Percentiles rank a stretch among this genome's conserved stretches.
Conservation (phyloP, 2,888 invertebrate species). For the Thecophora atra region DNA sequence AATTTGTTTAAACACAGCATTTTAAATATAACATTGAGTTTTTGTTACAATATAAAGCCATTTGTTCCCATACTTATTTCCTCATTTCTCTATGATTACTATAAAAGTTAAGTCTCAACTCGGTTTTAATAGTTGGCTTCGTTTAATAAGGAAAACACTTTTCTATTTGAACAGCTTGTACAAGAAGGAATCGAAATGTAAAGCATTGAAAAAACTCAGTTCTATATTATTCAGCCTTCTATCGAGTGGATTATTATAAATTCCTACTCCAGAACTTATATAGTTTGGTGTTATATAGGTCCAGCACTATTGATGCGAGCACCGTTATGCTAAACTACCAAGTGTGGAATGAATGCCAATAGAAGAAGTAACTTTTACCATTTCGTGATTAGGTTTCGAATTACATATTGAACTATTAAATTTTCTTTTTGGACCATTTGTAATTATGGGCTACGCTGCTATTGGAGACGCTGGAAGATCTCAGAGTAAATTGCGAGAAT, state of each 20-base stretch:
- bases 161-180: conserved; percentile 58
- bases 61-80: too few species aligned
- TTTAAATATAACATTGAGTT: too few species aligned
- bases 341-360: conserved; percentile 51
- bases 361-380: conserved; percentile 49
- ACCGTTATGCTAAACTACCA: conserved; percentile 51
- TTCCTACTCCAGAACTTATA: conserved; percentile 17
- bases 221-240: neutral
- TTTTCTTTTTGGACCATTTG: conserved; percentile 49
- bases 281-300: conserved; percentile 55
- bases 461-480: conserved; percentile 56
- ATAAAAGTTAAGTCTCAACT: too few species aligned
- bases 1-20: too few species aligned
- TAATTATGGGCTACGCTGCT: conserved; percentile 63
- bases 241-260: neutral
- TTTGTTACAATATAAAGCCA: too few species aligned
- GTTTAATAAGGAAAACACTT: neutral
- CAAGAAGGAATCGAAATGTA: conserved; percentile 36
- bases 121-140: neutral
- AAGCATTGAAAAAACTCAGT: conserved; percentile 3
- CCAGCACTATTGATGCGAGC: neutral
- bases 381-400: neutral
- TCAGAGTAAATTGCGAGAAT: conserved; percentile 56
- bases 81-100: too few species aligned
- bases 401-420: neutral